phyloP scores from a whole-genome alignment of 2,797 vertebrate species.

The Serranus cabrilla region DNA sequence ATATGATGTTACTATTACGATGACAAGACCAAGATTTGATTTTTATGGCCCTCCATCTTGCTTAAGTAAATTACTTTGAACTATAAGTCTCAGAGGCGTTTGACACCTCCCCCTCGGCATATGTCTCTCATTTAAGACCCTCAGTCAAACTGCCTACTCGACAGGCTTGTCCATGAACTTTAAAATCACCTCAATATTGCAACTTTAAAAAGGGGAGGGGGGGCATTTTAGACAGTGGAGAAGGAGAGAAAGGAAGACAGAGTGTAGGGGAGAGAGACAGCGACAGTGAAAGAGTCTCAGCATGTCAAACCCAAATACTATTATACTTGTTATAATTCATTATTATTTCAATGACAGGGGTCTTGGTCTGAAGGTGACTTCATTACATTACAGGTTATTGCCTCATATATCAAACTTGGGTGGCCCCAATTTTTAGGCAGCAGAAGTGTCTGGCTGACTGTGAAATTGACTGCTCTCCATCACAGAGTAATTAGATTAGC shows the following conservation, averaged over 20 bases:
- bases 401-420: slow-evolving; percentile 88
- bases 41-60: slow-evolving; percentile 50
- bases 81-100: slow-evolving; percentile 33
- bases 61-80: slow-evolving; percentile 64
- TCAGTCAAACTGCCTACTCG: slow-evolving; percentile 61
- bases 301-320: slow-evolving; percentile 82
- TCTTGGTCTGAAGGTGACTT: slow-evolving; percentile 91
- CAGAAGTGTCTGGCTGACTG: slow-evolving; percentile 79
- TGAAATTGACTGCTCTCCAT: slow-evolving; percentile 88
- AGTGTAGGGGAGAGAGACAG: slow-evolving; percentile 11
- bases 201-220: slow-evolving; percentile 17
- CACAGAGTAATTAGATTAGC: slow-evolving; percentile 91
- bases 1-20: slow-evolving; percentile 32
- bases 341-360: slow-evolving; percentile 86
- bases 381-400: slow-evolving; percentile 89
- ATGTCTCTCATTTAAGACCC: slow-evolving; percentile 58
- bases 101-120: slow-evolving; percentile 63
- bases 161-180: slow-evolving; percentile 65
- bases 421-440: slow-evolving; percentile 74
- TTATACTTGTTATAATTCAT: slow-evolving; percentile 87
- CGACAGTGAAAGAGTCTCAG: slow-evolving; percentile 52
- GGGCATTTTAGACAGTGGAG: slow-evolving; percentile 29
- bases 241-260: slow-evolving; percentile 29
- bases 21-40: slow-evolving; percentile 47
- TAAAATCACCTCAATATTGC: slow-evolving; percentile 54